phyloP scores from a whole-genome alignment of 2,113 vertebrate genomes.

The Trinectes maculatus region DNA sequence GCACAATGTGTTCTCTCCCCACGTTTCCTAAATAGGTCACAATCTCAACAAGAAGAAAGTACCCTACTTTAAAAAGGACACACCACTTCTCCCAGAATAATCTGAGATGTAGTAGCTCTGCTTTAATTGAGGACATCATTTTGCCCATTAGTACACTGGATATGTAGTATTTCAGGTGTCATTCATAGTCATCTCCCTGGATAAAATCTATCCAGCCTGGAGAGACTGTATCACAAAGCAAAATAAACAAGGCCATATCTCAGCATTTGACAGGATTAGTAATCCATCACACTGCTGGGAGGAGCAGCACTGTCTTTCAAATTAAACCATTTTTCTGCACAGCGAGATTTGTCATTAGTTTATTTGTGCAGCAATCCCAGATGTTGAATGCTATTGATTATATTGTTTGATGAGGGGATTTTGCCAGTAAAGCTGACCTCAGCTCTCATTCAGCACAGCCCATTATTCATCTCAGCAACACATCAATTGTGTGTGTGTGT shows the following conservation, averaged over 20 bases:
- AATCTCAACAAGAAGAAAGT: conserved; percentile 57
- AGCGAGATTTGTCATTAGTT: conserved; percentile 61
- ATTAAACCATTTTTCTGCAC: conserved; percentile 62
- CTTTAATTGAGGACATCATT: conserved; percentile 50
- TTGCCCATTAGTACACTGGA: conserved; percentile 5
- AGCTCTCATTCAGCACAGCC: conserved; percentile 44
- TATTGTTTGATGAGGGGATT: conserved; percentile 49
- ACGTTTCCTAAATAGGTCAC: conserved; percentile 65
- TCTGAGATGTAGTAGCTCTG: conserved; percentile 20
- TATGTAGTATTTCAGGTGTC: conserved; percentile 21
- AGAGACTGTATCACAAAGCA: conserved; percentile 43
- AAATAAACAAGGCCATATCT: conserved; percentile 39
- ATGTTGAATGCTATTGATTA: conserved; percentile 72
- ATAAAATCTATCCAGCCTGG: conserved; percentile 19
- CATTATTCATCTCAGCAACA: conserved; percentile 64
- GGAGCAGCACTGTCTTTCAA: conserved; percentile 25
- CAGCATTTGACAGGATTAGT: conserved; percentile 36
- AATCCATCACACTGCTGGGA: conserved; percentile 52
- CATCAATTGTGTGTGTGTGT: conserved; percentile 27
- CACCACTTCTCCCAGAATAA: conserved; percentile 64
- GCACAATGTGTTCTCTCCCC: conserved; percentile 24
- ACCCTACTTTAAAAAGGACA: conserved; percentile 64
- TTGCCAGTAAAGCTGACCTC: conserved; percentile 69
- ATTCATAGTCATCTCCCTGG: conserved; percentile 23
- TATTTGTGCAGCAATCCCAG: conserved; percentile 63